Evolutionary conservation across 2,113 vertebrate genomes (phyloP).

Genomic region (Malurus melanocephalus): DNA sequence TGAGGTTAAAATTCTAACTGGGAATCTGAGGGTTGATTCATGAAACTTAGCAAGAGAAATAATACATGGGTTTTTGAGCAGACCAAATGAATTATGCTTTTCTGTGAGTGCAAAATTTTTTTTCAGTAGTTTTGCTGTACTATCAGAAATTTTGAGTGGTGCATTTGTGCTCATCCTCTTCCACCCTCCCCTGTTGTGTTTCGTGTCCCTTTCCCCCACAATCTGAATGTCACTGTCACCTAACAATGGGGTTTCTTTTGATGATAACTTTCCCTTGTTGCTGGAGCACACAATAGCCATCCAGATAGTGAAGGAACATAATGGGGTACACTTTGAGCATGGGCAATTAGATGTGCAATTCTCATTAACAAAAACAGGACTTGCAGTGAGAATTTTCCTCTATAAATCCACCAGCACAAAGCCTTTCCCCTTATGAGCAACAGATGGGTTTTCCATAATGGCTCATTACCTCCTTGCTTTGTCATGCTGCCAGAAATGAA

Average conservation of each 20-base stretch:
- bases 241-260: slow-evolving; percentile 1
- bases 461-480: slow-evolving; percentile 74
- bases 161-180: neutral
- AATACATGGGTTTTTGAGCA: neutral
- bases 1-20: neutral
- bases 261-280: slow-evolving; percentile 23
- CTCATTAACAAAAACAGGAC: slow-evolving; percentile 65
- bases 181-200: neutral
- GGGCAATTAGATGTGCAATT: slow-evolving; percentile 68
- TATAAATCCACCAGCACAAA: slow-evolving; percentile 57
- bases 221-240: neutral
- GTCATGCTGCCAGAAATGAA: slow-evolving; percentile 72
- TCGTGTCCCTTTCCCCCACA: neutral
- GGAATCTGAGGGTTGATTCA: neutral
- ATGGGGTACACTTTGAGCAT: slow-evolving; percentile 55
- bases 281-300: slow-evolving; percentile 30
- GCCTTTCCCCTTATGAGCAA: slow-evolving; percentile 73
- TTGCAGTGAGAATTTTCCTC: slow-evolving; percentile 60
- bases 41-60: neutral
- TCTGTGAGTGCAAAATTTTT: neutral
- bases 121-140: neutral
- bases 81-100: neutral
- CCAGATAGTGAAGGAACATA: slow-evolving; percentile 43
- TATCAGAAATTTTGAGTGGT: neutral
- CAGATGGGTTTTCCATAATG: slow-evolving; percentile 80